Percentiles rank a stretch among this genome's conserved stretches.
Conservation (phyloP, 2,797 vertebrate genomes). For the Apogon talboti region DNA sequence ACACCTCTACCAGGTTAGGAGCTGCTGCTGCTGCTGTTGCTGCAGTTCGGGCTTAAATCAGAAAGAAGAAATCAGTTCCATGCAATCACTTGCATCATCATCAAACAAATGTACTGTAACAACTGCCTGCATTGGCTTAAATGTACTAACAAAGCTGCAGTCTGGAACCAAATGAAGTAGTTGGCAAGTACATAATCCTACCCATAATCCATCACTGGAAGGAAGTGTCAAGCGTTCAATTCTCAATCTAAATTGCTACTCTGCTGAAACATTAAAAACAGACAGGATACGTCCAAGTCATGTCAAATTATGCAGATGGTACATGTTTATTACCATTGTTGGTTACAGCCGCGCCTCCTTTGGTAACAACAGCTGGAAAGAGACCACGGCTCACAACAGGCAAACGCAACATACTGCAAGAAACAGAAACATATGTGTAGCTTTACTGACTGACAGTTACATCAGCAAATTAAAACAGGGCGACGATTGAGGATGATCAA, state of each 20-base stretch:
- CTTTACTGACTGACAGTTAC: too few relatives aligned
- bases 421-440: slow-evolving; percentile 36
- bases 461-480: not conserved
- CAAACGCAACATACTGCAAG: slow-evolving; percentile 86
- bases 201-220: slow-evolving; percentile 56
- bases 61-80: not conserved
- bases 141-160: slow-evolving; percentile 32
- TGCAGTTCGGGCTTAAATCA: slow-evolving; percentile 78
- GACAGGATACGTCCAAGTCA: not conserved
- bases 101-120: not conserved
- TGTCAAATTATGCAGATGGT: slow-evolving; percentile 8
- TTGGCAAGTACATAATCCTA: slow-evolving; percentile 62
- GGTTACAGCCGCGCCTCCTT: slow-evolving; percentile 56
- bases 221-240: slow-evolving; percentile 13
- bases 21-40: slow-evolving; percentile 72
- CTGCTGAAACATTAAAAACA: slow-evolving; percentile 24
- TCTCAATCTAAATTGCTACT: slow-evolving; percentile 16
- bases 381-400: slow-evolving; percentile 79
- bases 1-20: slow-evolving; percentile 89
- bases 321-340: slow-evolving; percentile 78
- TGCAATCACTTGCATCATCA: not conserved
- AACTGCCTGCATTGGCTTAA: slow-evolving; percentile 1
- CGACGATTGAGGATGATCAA: not conserved
- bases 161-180: slow-evolving; percentile 45
- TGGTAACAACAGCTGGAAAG: slow-evolving; percentile 73